Evolutionary conservation across 1,140 invertebrate species (phyloP).

Genomic region (Drosophila ogumai): DNA sequence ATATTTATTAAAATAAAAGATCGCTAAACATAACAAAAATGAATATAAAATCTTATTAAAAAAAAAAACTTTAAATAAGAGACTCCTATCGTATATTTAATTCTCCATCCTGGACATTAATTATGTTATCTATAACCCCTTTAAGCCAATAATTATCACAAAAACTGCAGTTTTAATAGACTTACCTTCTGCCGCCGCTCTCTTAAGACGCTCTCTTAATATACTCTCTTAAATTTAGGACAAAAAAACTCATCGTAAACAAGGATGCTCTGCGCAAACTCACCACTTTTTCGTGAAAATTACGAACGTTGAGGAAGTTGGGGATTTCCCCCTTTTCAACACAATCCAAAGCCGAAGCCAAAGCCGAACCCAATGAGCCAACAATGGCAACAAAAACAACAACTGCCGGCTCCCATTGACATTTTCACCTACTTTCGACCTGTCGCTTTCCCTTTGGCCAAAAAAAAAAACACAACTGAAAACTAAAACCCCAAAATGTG

Average conservation of each 20-base stretch:
- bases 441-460: slow-evolving; percentile 53
- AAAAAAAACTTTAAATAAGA: neutral
- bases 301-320: neutral
- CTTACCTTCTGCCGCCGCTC: neutral
- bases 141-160: neutral
- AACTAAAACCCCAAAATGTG: slow-evolving; percentile 6
- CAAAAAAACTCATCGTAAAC: slow-evolving; percentile 28
- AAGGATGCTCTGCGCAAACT: slow-evolving; percentile 29
- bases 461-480: slow-evolving; percentile 1
- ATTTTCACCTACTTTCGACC: slow-evolving; percentile 61
- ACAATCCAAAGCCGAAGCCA: neutral
- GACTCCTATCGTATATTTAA: neutral
- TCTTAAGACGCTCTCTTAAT: slow-evolving; percentile 23
- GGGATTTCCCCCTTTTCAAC: neutral
- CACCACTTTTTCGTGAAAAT: slow-evolving; percentile 31
- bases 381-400: slow-evolving; percentile 20
- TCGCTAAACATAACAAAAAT: neutral
- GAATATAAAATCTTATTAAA: neutral
- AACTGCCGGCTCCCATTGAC: slow-evolving; percentile 30
- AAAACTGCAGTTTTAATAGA: neutral
- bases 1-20: neutral
- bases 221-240: slow-evolving; percentile 38
- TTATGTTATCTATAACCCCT: too few species aligned
- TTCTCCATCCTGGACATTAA: too few species aligned
- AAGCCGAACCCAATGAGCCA: slow-evolving; percentile 15